Conservation (phyloP, 2,113 vertebrate species). For the Elephantulus edwardii region DNA sequence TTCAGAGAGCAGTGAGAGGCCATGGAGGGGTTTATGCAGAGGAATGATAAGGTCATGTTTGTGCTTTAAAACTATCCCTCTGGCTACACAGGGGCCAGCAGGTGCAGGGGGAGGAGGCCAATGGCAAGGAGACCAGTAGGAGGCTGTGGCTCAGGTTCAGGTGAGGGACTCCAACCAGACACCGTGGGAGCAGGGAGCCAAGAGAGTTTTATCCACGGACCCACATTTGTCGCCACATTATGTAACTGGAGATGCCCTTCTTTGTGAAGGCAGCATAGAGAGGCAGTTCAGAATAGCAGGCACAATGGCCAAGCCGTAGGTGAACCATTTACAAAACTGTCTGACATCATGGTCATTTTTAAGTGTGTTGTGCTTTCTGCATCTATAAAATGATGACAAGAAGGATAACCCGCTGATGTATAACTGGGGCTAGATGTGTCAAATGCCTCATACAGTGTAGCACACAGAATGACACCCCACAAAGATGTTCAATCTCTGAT, state of each 20-base stretch:
- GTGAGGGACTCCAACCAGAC: not conserved
- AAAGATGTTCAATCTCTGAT: not conserved
- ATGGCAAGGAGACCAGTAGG: not conserved
- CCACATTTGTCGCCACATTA: not conserved
- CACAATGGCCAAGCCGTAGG: not conserved
- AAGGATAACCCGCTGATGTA: not conserved
- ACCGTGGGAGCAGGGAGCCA: fast-evolving
- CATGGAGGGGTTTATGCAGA: not conserved
- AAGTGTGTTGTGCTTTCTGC: not conserved
- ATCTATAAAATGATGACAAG: not conserved
- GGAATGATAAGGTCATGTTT: not conserved
- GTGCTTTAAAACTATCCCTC: not conserved
- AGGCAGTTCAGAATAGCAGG: not conserved
- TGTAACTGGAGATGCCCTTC: not conserved
- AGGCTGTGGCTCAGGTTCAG: not conserved
- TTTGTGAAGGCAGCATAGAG: no score
- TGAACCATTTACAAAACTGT: not conserved
- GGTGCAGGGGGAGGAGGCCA: not conserved
- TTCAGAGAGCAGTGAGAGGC: no score
- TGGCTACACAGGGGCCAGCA: not conserved
- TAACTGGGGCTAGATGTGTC: not conserved
- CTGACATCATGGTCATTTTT: not conserved
- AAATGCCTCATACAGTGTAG: not conserved
- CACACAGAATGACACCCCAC: not conserved
- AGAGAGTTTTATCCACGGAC: not conserved